phyloP scores from a whole-genome alignment of 1,140 invertebrate species.

The Pissodes strobi region DNA sequence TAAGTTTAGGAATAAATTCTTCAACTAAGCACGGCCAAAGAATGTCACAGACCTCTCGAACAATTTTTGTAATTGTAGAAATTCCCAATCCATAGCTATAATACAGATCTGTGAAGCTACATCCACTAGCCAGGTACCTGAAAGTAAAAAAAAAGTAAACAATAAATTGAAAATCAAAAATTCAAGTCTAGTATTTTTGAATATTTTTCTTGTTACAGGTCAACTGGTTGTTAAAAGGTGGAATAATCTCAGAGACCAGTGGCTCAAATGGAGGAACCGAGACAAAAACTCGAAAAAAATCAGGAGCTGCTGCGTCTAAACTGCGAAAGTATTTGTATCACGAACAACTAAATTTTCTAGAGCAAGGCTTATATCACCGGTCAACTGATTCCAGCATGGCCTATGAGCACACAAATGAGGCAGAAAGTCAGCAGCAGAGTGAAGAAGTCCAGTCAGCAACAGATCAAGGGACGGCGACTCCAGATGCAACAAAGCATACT shows the following conservation, averaged over 20 bases:
- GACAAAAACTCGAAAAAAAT: slow-evolving; percentile 25
- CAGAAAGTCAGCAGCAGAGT: slow-evolving; percentile 1
- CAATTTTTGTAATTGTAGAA: neutral
- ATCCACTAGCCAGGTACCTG: slow-evolving; percentile 7
- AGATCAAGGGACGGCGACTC: neutral
- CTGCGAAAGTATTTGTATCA: slow-evolving; percentile 15
- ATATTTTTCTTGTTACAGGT: too few relatives aligned
- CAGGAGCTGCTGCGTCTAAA: slow-evolving; percentile 4
- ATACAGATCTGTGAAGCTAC: slow-evolving; percentile 9
- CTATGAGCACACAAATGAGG: slow-evolving; percentile 3
- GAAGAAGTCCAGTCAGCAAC: slow-evolving; percentile 3
- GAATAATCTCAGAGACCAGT: slow-evolving; percentile 17
- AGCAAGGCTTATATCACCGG: slow-evolving; percentile 6
- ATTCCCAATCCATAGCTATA: neutral
- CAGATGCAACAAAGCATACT: slow-evolving; percentile 2
- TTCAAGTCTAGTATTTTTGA: too few relatives aligned
- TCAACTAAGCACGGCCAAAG: slow-evolving; percentile 1
- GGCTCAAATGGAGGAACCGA: slow-evolving; percentile 6
- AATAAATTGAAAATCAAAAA: too few relatives aligned
- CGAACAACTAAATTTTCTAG: slow-evolving; percentile 9
- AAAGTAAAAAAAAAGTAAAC: neutral
- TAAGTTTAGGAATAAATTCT: slow-evolving; percentile 10
- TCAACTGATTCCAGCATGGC: slow-evolving; percentile 6
- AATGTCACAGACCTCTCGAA: too few relatives aligned
- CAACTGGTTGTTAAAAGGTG: slow-evolving; percentile 18